Base-by-base conservation (phyloP, 2,888 invertebrate genomes). In the Xanthorhoe designata region DNA sequence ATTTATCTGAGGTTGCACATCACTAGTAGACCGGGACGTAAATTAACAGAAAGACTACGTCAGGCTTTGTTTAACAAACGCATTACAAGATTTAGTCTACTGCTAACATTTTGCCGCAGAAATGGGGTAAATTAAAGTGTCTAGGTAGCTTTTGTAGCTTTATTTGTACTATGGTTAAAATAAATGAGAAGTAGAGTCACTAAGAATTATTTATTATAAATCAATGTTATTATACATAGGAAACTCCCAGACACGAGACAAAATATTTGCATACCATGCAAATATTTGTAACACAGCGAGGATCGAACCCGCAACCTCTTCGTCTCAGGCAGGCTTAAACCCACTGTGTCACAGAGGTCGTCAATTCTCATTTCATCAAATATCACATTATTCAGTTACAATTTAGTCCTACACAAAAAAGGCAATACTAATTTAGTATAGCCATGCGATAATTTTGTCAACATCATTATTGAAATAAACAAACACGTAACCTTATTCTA, bases 51-150 rank as follows among this genome's bases (percentile, higher is more conserved):
- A 78, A 77, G 80, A 77, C 78, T 71, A 78, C 78, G 75, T 73
- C 71, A 66, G 74, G 81, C 78, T 82, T 83, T 83, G 82, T 85
- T 84, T 81, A 79, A 77, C 80, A 75, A 80, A 81, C 75, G 80
- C 75, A 79, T 85, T 80, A 83, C 78, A 77, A 72, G 78, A 78
- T 78, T 80, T 77, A 81, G 79, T 75, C 76, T 81, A 73, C 71
- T 76, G 78, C 71, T 75, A 75, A 76, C 72, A 67, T 75, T 73
- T 60, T 15, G 47, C 53, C 54, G 45, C 45, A 50, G 45, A 58
- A 32, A 2, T 70, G 71, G 10, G 69, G 50, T 58, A 53, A 42
- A 66, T 75, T 61, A 76, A 74, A 73, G 67, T 42, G 74, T 24
- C 59, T 61, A 17, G 47, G 47, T 47, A 17, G 47, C 15, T 47